Conservation (phyloP, 1,140 invertebrate species). For the Triops cancriformis region DNA sequence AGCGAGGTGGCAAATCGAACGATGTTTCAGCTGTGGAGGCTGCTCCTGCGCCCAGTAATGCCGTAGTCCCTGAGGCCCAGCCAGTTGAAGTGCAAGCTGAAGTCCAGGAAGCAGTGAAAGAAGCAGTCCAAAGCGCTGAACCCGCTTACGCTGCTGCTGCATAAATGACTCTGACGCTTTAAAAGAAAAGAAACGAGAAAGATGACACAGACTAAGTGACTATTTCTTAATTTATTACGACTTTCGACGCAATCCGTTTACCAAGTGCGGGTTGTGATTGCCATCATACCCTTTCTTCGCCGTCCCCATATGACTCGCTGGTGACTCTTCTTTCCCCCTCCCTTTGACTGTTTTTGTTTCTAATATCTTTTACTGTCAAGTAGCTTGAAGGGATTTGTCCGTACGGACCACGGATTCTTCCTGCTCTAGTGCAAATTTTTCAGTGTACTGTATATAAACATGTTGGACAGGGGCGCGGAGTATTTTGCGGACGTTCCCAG, state of each 20-base stretch:
- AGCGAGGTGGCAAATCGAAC: not conserved
- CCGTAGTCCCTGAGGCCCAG: slow-evolving; percentile 14
- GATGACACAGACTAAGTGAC: slow-evolving; percentile 1
- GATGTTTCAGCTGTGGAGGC: slow-evolving; percentile 9
- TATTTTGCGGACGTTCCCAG: slow-evolving; percentile 18
- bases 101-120: no score
- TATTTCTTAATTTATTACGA: slow-evolving; percentile 23
- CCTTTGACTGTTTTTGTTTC: not conserved
- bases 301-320: not conserved
- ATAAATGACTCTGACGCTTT: not conserved
- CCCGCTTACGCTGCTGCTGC: not conserved
- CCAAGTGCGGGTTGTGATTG: not conserved
- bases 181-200: not conserved
- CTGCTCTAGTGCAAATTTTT: not conserved
- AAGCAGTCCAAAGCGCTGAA: not conserved
- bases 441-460: slow-evolving; percentile 10
- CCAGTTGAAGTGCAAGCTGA: slow-evolving; percentile 14
- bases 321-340: not conserved
- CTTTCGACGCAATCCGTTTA: not conserved
- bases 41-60: not conserved
- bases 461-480: not conserved
- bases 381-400: not conserved
- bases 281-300: slow-evolving; percentile 20
- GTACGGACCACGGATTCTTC: not conserved
- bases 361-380: not conserved